phyloP scores from a whole-genome alignment of 2,113 vertebrate species.

The Azemiops feae region DNA sequence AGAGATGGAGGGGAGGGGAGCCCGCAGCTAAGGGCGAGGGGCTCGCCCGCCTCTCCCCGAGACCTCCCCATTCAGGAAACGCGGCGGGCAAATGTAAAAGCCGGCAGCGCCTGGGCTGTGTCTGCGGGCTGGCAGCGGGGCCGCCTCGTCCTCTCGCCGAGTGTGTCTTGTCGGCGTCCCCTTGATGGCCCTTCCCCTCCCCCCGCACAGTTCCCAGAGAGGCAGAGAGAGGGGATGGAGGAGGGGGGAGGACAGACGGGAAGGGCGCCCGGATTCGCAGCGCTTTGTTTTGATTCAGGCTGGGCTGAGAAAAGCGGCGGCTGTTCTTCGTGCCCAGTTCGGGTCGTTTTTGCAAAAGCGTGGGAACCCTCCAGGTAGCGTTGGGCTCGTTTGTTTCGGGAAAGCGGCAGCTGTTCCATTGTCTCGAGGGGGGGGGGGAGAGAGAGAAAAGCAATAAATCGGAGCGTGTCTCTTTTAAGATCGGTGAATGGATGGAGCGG shows the following conservation, averaged over 20 bases:
- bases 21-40: too few species aligned
- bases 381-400: neutral
- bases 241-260: neutral
- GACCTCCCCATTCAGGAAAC: neutral
- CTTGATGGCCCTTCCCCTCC: neutral
- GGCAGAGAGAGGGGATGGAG: neutral
- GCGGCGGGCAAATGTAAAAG: neutral
- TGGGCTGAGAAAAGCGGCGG: neutral
- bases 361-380: neutral
- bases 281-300: neutral
- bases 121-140: neutral
- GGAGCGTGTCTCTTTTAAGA: conserved; percentile 11
- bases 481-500: neutral
- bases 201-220: neutral
- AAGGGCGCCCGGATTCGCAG: neutral
- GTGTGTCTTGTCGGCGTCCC: neutral
- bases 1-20: neutral
- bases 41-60: neutral
- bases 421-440: neutral
- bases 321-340: neutral
- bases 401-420: neutral
- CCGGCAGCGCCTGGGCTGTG: neutral
- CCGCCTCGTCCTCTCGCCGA: neutral
- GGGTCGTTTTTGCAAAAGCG: neutral
- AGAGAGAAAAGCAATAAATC: neutral